Conservation (phyloP, 92 coral and sea anemone genomes). For the Actinernus sp. region DNA sequence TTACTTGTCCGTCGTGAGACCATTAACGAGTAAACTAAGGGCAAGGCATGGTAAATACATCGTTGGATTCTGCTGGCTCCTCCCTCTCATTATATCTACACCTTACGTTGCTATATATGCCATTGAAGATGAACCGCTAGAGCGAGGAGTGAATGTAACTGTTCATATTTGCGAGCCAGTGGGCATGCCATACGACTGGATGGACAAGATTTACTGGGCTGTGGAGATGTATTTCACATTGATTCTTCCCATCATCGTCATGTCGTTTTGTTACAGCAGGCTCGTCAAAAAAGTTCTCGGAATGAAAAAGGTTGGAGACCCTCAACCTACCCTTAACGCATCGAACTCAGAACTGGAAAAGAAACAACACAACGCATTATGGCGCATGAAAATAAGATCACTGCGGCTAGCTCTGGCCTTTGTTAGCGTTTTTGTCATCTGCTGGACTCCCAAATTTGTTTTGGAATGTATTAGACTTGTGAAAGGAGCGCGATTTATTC, state of each 20-base stretch:
- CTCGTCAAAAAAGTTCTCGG: constrained; percentile 28
- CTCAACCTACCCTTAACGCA: constrained; percentile 13
- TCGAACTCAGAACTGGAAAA: background rate
- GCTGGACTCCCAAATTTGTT: constrained; percentile 77
- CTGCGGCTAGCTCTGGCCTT: constrained; percentile 57
- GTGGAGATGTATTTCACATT: constrained; percentile 42
- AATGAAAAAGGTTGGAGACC: constrained; percentile 34
- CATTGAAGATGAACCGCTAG: background rate
- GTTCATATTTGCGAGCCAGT: constrained; percentile 50
- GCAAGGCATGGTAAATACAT: constrained; percentile 49
- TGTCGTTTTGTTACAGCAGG: constrained; percentile 69
- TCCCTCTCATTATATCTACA: constrained; percentile 26
- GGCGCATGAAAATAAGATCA: constrained; percentile 31
- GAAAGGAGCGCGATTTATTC: constrained; percentile 44
- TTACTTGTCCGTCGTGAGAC: constrained; percentile 65
- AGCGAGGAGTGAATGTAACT: constrained; percentile 5
- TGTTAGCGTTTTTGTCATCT: constrained; percentile 47
- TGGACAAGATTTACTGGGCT: constrained; percentile 61
- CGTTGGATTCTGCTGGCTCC: constrained; percentile 57
- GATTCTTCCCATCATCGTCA: constrained; percentile 50
- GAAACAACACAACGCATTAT: background rate
- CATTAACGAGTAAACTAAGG: constrained; percentile 42
- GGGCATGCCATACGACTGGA: constrained; percentile 51
- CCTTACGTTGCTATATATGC: constrained; percentile 64
- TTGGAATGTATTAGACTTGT: constrained; percentile 45